phyloP scores from a whole-genome alignment of 2,797 vertebrate genomes.

The Sebastes iracundus region DNA sequence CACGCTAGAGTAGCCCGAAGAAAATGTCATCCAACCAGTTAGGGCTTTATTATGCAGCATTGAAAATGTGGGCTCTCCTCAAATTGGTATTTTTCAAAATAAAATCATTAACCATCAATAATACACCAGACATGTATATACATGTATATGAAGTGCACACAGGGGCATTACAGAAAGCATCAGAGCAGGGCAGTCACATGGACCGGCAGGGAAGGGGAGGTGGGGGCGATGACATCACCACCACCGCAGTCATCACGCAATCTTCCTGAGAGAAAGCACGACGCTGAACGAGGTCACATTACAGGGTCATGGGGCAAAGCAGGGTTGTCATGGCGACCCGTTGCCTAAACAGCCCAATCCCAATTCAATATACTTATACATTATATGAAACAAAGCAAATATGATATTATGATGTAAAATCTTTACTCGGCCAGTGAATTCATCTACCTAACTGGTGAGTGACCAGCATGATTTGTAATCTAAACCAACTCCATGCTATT shows the following conservation, averaged over 20 bases:
- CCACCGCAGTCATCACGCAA: constrained; percentile 9
- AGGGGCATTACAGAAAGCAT: constrained; percentile 10
- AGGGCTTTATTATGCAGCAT: background rate
- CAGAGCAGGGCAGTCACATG: background rate
- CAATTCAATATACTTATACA: too few species aligned
- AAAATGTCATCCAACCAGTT: background rate
- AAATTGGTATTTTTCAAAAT: background rate
- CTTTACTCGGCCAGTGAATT: background rate
- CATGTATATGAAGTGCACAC: background rate
- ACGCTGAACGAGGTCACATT: constrained; percentile 17
- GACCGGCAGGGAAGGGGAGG: background rate
- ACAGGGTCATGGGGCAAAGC: constrained; percentile 33
- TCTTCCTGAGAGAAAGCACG: constrained; percentile 9
- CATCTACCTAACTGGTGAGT: background rate
- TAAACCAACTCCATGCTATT: background rate
- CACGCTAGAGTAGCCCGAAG: background rate
- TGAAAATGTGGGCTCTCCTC: background rate
- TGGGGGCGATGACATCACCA: constrained; percentile 49
- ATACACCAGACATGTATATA: background rate
- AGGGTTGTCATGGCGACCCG: constrained; percentile 8
- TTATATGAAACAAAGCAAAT: background rate
- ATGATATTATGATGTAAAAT: background rate
- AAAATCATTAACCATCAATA: background rate
- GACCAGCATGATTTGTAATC: background rate
- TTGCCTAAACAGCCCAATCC: background rate